Conservation (phyloP, 2,113 vertebrate species). For the Eubucco bourcierii region DNA sequence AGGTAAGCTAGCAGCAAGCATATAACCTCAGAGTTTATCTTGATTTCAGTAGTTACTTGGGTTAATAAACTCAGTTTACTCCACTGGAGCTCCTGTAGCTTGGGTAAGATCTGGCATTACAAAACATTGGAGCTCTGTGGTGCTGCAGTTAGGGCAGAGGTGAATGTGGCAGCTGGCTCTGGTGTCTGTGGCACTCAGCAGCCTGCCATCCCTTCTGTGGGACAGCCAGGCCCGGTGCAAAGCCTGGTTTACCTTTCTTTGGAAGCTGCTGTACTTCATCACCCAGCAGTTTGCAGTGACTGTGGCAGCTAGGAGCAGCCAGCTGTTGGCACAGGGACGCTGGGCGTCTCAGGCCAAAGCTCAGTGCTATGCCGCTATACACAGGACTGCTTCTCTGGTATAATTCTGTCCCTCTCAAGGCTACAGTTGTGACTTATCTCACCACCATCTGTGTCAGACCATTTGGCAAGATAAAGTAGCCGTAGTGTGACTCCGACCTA, state of each 20-base stretch:
- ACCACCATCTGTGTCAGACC: neutral
- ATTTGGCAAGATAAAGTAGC: slow-evolving; percentile 40
- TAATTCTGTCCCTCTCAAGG: neutral
- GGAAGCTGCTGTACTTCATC: neutral
- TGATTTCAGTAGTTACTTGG: neutral
- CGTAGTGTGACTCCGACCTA: neutral
- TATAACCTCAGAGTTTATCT: neutral
- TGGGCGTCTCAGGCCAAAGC: neutral
- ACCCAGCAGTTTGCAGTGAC: neutral
- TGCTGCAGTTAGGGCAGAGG: neutral
- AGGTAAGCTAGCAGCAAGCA: neutral
- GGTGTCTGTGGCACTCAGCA: neutral
- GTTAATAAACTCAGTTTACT: neutral
- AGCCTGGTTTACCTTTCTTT: neutral
- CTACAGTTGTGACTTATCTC: neutral
- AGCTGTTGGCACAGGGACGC: neutral
- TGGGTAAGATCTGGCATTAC: neutral
- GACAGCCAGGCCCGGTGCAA: neutral
- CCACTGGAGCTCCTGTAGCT: neutral
- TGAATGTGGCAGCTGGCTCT: neutral
- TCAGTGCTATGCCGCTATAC: neutral
- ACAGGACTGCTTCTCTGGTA: neutral
- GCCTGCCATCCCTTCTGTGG: neutral
- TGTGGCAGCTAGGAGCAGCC: neutral
- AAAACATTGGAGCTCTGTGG: neutral